A percentile compares a stretch with the other conserved stretches of the same genome.
Evolutionary conservation across 1,140 invertebrate genomes (phyloP).

Genomic region (Metaphire vulgaris): DNA sequence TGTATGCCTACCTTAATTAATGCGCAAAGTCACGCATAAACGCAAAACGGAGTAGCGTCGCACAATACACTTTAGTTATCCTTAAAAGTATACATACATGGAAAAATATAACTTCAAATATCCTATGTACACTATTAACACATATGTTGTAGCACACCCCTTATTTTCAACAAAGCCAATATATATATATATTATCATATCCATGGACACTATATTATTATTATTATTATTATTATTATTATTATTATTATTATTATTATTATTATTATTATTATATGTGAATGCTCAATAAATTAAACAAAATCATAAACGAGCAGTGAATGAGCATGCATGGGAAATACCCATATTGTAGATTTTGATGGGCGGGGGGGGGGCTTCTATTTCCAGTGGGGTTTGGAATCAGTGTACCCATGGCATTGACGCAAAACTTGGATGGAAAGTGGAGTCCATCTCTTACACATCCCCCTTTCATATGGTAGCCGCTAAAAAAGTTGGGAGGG

Average conservation of each 20-base stretch:
- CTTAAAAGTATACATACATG: too few relatives aligned
- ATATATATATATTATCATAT: background rate
- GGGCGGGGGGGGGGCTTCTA: too few relatives aligned
- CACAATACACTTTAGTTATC: too few relatives aligned
- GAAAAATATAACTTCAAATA: background rate
- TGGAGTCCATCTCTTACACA: too few relatives aligned
- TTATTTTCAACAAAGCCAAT: background rate
- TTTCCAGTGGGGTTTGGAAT: too few relatives aligned
- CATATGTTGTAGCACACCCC: background rate
- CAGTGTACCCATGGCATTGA: too few relatives aligned
- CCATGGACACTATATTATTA: background rate
- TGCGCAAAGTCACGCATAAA: too few relatives aligned
- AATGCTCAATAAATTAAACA: background rate
- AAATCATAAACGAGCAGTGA: background rate
- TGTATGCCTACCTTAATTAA: too few relatives aligned
- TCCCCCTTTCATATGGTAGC: too few relatives aligned
- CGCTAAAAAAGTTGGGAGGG: too few relatives aligned
- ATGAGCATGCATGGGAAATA: background rate
- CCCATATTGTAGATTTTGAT: background rate
- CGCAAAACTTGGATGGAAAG: too few relatives aligned
- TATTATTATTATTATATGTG: background rate
- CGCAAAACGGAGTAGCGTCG: too few relatives aligned
- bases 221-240: background rate
- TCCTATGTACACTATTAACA: background rate
- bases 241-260: background rate